Evolutionary conservation across 2,797 vertebrate genomes (phyloP).

Genomic region (Thunnus albacares): DNA sequence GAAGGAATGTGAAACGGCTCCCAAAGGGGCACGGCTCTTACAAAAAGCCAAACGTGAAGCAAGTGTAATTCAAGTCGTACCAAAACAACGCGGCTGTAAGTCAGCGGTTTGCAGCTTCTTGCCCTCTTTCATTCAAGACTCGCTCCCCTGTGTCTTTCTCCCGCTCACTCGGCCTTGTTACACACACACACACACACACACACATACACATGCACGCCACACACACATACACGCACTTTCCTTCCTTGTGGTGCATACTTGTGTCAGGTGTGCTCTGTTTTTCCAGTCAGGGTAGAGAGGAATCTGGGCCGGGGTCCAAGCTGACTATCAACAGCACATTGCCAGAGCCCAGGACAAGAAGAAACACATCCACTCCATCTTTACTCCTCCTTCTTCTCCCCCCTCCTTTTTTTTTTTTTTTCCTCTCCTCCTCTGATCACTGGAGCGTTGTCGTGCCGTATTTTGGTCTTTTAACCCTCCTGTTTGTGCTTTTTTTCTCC

Average conservation of each 20-base stretch:
- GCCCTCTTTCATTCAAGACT: slow-evolving; percentile 60
- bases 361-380: slow-evolving; percentile 82
- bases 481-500: not conserved
- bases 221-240: slow-evolving; percentile 43
- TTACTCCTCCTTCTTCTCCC: slow-evolving; percentile 54
- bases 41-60: slow-evolving; percentile 43
- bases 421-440: slow-evolving; percentile 26
- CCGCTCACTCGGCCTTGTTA: slow-evolving; percentile 39
- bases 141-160: slow-evolving; percentile 22
- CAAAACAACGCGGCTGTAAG: slow-evolving; percentile 43
- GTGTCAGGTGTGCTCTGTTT: slow-evolving; percentile 88
- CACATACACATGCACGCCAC: slow-evolving; percentile 41
- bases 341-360: slow-evolving; percentile 81
- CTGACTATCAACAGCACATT: slow-evolving; percentile 80
- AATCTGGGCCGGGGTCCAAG: slow-evolving; percentile 85
- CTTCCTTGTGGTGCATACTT: slow-evolving; percentile 77
- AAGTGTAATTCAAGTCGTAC: slow-evolving; percentile 47
- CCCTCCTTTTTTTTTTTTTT: slow-evolving; percentile 3
- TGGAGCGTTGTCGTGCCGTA: slow-evolving; percentile 40
- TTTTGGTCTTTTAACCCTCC: slow-evolving; percentile 27
- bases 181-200: slow-evolving; percentile 24
- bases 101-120: slow-evolving; percentile 54
- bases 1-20: slow-evolving; percentile 58
- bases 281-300: slow-evolving; percentile 83
- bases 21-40: slow-evolving; percentile 47